Percentiles rank a stretch among this genome's conserved stretches.
Evolutionary conservation across 2,888 invertebrate genomes (phyloP).

Genomic region (Pinctada fucata): DNA sequence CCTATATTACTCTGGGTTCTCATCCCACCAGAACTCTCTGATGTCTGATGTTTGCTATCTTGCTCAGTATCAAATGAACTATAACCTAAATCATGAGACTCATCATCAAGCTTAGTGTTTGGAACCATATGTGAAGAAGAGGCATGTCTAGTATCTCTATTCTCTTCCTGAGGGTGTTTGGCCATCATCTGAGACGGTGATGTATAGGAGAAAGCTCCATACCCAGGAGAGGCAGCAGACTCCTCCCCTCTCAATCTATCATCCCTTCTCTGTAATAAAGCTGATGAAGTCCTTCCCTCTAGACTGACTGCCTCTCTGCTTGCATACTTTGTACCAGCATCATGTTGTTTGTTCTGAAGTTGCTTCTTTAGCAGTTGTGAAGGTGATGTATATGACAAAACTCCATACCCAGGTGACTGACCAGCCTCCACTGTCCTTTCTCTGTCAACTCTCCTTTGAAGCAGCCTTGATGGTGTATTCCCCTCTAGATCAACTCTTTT

Average conservation of each 20-base stretch:
- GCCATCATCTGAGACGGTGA: slow-evolving; percentile 11
- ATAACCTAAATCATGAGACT: neutral
- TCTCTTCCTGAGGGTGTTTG: neutral
- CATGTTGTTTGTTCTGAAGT: too few relatives aligned
- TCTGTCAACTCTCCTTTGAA: slow-evolving; percentile 15
- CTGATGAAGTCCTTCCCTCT: neutral
- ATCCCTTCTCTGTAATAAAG: slow-evolving; percentile 1
- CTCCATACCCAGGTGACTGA: slow-evolving; percentile 5
- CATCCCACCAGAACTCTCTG: neutral
- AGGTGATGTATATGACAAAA: slow-evolving; percentile 20
- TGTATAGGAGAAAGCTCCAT: slow-evolving; percentile 20
- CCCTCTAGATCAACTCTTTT: slow-evolving; percentile 2
- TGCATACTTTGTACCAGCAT: neutral
- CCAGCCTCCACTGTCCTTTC: slow-evolving; percentile 3
- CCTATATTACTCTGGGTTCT: slow-evolving; percentile 24
- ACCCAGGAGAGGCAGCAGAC: slow-evolving; percentile 9
- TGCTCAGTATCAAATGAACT: neutral
- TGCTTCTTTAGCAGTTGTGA: slow-evolving; percentile 3
- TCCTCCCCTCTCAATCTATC: neutral
- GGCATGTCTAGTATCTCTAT: neutral
- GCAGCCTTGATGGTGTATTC: slow-evolving; percentile 23
- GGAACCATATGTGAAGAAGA: neutral
- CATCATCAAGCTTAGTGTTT: neutral
- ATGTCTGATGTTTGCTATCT: neutral
- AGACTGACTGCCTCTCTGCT: neutral